Percentiles rank a stretch among this genome's conserved stretches.
Evolutionary conservation across 2,888 invertebrate species (phyloP).

Genomic region (Cheilosia impressa): DNA sequence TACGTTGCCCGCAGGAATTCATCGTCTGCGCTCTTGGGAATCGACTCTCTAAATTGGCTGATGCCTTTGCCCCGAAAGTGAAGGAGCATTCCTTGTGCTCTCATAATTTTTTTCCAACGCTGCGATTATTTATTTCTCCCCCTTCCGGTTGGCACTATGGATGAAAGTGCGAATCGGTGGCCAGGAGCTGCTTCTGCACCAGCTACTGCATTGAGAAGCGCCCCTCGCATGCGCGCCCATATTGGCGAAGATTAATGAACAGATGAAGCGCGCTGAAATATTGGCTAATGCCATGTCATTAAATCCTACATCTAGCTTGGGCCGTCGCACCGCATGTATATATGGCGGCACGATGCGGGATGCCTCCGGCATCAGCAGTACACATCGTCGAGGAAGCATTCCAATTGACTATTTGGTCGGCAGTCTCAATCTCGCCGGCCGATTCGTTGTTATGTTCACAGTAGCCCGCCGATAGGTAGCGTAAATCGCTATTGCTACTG

Average conservation of each 20-base stretch:
- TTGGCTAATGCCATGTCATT: conserved; percentile 76
- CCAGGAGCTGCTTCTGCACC: conserved; percentile 16
- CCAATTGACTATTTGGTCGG: conserved; percentile 52
- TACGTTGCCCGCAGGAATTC: conserved; percentile 45
- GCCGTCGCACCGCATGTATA: conserved; percentile 5
- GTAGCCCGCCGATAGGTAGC: conserved; percentile 37
- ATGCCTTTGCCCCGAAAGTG: conserved; percentile 47
- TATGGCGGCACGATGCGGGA: conserved; percentile 24
- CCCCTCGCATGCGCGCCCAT: conserved; percentile 21
- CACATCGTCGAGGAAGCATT: conserved; percentile 34
- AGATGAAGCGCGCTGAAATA: conserved; percentile 75
- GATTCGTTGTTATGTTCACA: conserved; percentile 17
- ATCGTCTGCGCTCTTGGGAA: conserved; percentile 38
- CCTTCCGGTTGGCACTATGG: not conserved
- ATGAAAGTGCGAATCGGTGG: conserved; percentile 56
- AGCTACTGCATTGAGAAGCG: conserved; percentile 40
- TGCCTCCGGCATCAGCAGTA: conserved; percentile 13
- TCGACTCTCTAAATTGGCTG: conserved; percentile 59
- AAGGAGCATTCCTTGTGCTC: conserved; percentile 46
- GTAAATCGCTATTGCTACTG: conserved; percentile 57
- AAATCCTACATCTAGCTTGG: conserved; percentile 65
- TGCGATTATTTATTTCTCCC: conserved; percentile 40
- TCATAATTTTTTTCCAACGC: conserved; percentile 46
- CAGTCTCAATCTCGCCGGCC: not conserved
- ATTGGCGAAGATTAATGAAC: conserved; percentile 71